Evolutionary conservation across 2,797 vertebrate genomes (phyloP), one percentile per base, ranked within the genome.

Genomic region (Oreortyx pictus): DNA sequence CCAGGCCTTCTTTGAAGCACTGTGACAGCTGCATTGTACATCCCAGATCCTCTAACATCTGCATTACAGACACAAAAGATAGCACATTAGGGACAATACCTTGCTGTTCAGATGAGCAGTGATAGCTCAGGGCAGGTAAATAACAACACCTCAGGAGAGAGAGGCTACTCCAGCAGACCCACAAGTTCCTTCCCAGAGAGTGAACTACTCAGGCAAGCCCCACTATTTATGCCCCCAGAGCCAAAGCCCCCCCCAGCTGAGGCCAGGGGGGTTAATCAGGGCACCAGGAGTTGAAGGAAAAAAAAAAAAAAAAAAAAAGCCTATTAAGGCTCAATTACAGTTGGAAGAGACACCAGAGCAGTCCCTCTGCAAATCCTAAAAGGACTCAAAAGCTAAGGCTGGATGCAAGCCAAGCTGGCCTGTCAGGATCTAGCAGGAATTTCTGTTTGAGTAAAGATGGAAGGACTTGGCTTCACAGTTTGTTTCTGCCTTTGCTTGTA

Each of bases 401-500:
- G 86, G 75, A 33, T 9, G 23, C 62, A 83, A 83, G 65, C 31
- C 84, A 20, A 70, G 60, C 9, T 33, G 44, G 6, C 24, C 56
- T 61, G 41, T 49, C 65, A 85, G 50, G 35, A 81, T 47, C 35
- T 44, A 47, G 33, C 33, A 79, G 44, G 44, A 71, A 22, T 33
- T 66, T 59, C 60, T 67, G 37, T 50, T 60, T 2, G 0, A 82
- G 47, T 31, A 61, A 79, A 56, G 33, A 57, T 56, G 35, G 52
- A 65, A 84, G 60, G 68, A 80, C 68, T 84, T 88, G 85, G 85
- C 64, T 46, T 84, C 83, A 31, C 18, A 18, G 23, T 2, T 65
- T 56, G 41, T 22, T 78, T 92, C 80, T 79, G 85, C 47, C 57
- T 74, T 65, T 49, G 19, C 67, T 93, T 79, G 74, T 71, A 83